Base-by-base conservation (phyloP, 2,888 invertebrate species). In the Stenotaenia linearis region DNA sequence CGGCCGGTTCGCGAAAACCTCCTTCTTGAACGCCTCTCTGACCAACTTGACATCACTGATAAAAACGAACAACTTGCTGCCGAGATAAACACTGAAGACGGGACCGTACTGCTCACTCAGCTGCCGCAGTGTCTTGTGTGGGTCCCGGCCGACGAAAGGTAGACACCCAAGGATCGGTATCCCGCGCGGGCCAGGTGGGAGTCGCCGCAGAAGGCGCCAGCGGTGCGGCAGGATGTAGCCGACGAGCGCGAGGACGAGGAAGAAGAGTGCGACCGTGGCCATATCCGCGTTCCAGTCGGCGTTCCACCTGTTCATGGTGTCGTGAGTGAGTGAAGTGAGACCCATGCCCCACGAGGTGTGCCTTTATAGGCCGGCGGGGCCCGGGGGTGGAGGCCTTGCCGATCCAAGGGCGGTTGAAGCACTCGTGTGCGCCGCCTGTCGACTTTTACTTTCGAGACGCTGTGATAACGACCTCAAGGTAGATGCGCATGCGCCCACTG, bases 1-100 rank as follows among this genome's bases (percentile, higher is more conserved):
- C 0, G 95, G 94, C 81, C 93, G 88, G n/a, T 93, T 94, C 2
- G 92, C 88, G 82, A 93, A 91, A 5, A 87, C 89, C 40, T 93
- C 93, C 84, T 91, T 91, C 0, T 91, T 89, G 79, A 96, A 90
- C 2, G 92, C 90, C 81, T 92, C 91, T 81, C 92, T 89, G 74
- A 96, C 89, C 78, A 93, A 84, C 78, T 89, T 89, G 9, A 91
- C 90, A 85, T 96, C 94, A 0, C 93, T 90, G 28, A 96, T 84
- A 0, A 96, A 91, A 0, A 96, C 91, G 0, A 93, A 90, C 82
- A 91, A 90, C 15, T 95, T 88, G 77, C 88, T 90, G 0, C 96
- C 96, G 89, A 96, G 89, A 78, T 88, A 87, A 35, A 96, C 85
- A 69, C 92, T 90, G 85, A 91, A 95, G 79, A 95, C 90, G 1